Percentiles rank a stretch among this genome's conserved stretches.
These are phyloP conservation scores for Macropodus opercularis DNA, from an alignment of 2,797 vertebrate genomes.

Conservation along the genomic window DNA sequence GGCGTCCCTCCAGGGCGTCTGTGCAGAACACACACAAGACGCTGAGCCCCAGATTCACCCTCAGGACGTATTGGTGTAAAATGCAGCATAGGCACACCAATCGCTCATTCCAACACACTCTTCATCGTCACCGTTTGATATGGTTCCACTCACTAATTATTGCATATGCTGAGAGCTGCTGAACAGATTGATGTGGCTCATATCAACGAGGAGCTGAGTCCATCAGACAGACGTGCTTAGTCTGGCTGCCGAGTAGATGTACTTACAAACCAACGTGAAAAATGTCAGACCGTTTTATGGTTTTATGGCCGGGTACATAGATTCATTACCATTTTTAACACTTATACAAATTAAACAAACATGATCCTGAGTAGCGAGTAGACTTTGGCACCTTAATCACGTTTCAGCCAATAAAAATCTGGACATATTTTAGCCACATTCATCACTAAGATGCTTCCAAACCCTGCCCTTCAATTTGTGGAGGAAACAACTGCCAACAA, in stretches of 20 bases:
- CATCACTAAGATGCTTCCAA: background rate
- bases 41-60: slow-evolving; percentile 22
- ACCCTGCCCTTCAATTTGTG: background rate
- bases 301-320: too few relatives aligned
- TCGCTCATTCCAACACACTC: background rate
- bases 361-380: too few relatives aligned
- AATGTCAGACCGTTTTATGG: too few relatives aligned
- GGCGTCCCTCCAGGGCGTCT: slow-evolving; percentile 40
- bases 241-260: too few relatives aligned
- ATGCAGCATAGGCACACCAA: background rate
- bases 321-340: too few relatives aligned
- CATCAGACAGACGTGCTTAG: too few relatives aligned
- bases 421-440: slow-evolving; percentile 3
- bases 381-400: background rate
- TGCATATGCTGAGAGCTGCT: too few relatives aligned
- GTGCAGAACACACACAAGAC: slow-evolving; percentile 33
- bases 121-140: slow-evolving; percentile 11
- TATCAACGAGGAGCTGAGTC: too few relatives aligned
- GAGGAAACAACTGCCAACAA: background rate
- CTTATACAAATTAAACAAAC: too few relatives aligned
- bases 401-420: background rate
- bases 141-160: slow-evolving; percentile 13
- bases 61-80: slow-evolving; percentile 31
- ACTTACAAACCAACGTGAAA: too few relatives aligned
- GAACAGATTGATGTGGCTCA: too few relatives aligned